phyloP scores from a whole-genome alignment of 1,140 invertebrate species.

The Euwallacea fornicatus region DNA sequence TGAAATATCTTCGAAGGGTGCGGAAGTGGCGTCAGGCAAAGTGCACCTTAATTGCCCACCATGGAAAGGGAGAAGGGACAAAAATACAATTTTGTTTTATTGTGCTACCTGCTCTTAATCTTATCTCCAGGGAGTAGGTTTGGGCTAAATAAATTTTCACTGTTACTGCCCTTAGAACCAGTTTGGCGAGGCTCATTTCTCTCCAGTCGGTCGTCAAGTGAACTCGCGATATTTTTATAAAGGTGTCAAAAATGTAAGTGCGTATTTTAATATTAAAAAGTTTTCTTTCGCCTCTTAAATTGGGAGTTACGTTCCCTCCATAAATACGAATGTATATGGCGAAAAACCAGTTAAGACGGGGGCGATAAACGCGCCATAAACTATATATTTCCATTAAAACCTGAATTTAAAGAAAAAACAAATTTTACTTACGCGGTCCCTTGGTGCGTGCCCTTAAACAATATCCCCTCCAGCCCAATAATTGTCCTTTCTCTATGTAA shows the following conservation, averaged over 20 bases:
- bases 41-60: no score
- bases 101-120: not conserved
- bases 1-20: no score
- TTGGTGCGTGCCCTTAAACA: not conserved
- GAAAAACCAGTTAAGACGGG: no score
- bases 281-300: not conserved
- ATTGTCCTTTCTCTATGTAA: conserved; percentile 8
- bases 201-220: not conserved
- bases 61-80: not conserved
- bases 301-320: not conserved
- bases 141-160: not conserved
- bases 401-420: no score
- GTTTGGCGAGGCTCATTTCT: not conserved
- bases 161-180: not conserved
- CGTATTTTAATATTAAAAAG: conserved; percentile 4
- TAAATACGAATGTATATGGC: no score
- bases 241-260: not conserved
- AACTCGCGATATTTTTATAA: no score
- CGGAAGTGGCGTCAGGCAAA: no score
- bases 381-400: no score
- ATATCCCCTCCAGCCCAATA: not conserved
- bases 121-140: not conserved
- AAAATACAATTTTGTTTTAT: conserved; percentile 3
- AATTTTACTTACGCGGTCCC: no score
- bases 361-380: no score